Evolutionary conservation across 2,797 vertebrate genomes (phyloP), one percentile per base, ranked within the genome.

Genomic region (Oryzias sinensis): DNA sequence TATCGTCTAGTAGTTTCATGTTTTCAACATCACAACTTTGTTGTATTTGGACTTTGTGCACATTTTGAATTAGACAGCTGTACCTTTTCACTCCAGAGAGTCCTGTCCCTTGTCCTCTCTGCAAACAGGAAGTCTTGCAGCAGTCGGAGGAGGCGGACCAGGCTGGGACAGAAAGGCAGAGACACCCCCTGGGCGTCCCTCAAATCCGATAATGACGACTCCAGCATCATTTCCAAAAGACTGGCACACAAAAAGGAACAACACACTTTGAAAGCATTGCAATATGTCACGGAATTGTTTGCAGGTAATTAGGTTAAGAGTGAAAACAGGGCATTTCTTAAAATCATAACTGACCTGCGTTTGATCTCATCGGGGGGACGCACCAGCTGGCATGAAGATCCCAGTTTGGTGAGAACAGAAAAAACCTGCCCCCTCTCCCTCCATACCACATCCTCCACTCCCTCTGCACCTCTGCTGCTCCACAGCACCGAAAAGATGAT

Each of bases 141-240:
- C 55, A 99, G 90, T 15, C 96, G 85, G 43, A 99, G 93, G 20
- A 99, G 93, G 60, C 93, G 93, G 17, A 99, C 91, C 4, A 92
- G 89, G 1, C 94, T 96, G 70, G 95, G 94, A 57, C 89, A 89
- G 84, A 96, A 93, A 0, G 93, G 90, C 72, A 93, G 79, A 15
- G 84, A 25, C 2, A 90, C 75, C 0, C 89, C 77, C 0, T 93
- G 84, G 0, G 92, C 87, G 3, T 95, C 95, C 72, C 94, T 93
- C 79, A 99, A 84, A 80, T 99, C 97, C 0, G 93, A 94, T 82
- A 97, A 71, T 0, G 95, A 95, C 0, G 96, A 98, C 83, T 99
- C 97, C 90, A 99, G 81, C 97, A 99, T 99, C 96, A 98, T 96
- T 91, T 99, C 97, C 88, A 99, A 79, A 55, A 99, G 88, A 87